Conservation (phyloP, 1,140 invertebrate species). For the Eriocheir sinensis region DNA sequence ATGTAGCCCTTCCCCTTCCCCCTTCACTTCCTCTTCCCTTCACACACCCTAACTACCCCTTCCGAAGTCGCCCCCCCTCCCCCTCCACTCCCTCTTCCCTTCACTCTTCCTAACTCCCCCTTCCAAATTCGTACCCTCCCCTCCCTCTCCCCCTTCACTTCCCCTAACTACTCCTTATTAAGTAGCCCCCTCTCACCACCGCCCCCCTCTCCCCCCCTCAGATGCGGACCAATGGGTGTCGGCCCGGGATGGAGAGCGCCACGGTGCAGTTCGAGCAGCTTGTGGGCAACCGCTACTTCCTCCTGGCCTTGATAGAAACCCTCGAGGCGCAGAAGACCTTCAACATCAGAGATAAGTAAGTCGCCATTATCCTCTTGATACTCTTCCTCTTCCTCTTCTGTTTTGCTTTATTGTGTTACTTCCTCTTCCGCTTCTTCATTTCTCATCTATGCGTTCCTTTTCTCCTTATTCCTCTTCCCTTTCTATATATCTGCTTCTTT, state of each 20-base stretch:
- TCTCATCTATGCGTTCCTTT: no score
- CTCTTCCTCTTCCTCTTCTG: no score
- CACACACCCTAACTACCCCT: no score
- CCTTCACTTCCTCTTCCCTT: not conserved
- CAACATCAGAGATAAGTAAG: constrained; percentile 83
- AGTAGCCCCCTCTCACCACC: not conserved
- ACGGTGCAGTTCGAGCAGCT: constrained; percentile 97
- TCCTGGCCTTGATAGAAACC: constrained; percentile 95
- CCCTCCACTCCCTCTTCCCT: no score
- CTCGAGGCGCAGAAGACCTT: constrained; percentile 95
- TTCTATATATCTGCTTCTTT: no score
- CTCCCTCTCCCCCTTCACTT: not conserved
- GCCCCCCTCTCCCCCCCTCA: constrained; percentile 30
- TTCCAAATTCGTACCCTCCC: not conserved
- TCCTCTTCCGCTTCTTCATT: not conserved
- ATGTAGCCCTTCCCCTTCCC: not conserved
- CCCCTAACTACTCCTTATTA: no score
- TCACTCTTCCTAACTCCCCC: no score
- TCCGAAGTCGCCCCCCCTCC: no score
- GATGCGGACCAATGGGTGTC: constrained; percentile 85
- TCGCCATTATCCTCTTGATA: no score
- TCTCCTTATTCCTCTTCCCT: no score
- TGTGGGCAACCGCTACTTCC: constrained; percentile 95
- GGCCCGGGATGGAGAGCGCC: constrained; percentile 93
- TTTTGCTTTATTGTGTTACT: no score